Percentiles rank a stretch among this genome's conserved stretches.
Conservation (phyloP, 2,113 vertebrate genomes). For the Salvelinus sp. region DNA sequence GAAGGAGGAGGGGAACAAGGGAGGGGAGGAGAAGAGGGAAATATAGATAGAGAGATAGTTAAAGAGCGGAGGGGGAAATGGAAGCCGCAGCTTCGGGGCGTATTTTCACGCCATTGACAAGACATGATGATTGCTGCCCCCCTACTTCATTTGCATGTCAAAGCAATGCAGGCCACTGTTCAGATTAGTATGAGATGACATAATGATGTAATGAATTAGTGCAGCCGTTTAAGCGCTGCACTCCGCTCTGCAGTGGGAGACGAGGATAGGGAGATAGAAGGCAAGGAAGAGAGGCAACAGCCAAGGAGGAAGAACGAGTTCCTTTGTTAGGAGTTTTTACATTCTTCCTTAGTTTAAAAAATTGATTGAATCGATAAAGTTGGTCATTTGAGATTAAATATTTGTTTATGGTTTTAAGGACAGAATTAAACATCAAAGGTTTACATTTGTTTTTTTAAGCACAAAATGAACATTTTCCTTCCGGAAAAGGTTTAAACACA, state of each 20-base stretch:
- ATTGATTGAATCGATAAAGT: background rate
- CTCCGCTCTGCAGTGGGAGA: conserved; percentile 41
- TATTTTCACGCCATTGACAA: conserved; percentile 83
- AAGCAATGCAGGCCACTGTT: conserved; percentile 84
- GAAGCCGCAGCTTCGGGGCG: conserved; percentile 67
- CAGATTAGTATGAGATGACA: conserved; percentile 92
- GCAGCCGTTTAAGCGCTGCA: conserved; percentile 77
- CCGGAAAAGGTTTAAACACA: too few species aligned
- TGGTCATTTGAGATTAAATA: background rate
- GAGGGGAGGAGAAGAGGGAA: conserved; percentile 40
- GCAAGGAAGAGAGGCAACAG: conserved; percentile 32
- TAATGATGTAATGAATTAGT: conserved; percentile 95
- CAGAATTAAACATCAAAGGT: background rate
- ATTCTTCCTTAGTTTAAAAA: background rate
- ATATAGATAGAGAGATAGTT: conserved; percentile 65
- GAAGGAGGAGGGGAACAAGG: conserved; percentile 55
- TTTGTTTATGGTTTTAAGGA: background rate
- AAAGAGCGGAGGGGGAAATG: conserved; percentile 52
- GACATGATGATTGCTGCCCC: conserved; percentile 87
- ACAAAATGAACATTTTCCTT: background rate
- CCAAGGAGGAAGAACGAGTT: conserved; percentile 20
- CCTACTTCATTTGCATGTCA: conserved; percentile 93
- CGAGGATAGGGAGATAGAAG: conserved; percentile 34
- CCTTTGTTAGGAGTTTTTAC: background rate
- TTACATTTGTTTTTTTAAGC: background rate